phyloP scores from a whole-genome alignment of 2,797 vertebrate species.

The Typhlichthys subterraneus region DNA sequence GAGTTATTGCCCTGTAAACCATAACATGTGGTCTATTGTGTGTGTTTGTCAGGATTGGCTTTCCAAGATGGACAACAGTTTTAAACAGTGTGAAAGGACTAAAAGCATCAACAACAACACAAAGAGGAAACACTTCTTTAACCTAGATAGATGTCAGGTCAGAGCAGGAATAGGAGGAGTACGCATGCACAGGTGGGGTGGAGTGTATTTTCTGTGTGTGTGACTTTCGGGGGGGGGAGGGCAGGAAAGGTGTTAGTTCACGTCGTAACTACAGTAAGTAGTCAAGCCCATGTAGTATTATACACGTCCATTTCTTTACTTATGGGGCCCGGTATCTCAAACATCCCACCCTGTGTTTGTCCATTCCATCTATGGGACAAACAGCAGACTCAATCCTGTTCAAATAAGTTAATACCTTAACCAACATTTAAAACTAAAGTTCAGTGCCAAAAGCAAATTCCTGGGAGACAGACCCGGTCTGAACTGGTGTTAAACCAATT shows the following conservation, averaged over 20 bases:
- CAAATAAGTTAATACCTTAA: slow-evolving; percentile 74
- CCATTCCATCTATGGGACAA: slow-evolving; percentile 64
- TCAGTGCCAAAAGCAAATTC: slow-evolving; percentile 70
- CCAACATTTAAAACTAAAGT: slow-evolving; percentile 75
- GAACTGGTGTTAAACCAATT: slow-evolving; percentile 64
- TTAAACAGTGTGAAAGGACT: slow-evolving; percentile 19
- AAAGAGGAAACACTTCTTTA: neutral
- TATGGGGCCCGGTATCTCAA: slow-evolving; percentile 52
- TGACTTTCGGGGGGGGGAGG: slow-evolving; percentile 3
- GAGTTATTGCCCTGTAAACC: slow-evolving; percentile 23
- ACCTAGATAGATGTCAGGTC: neutral
- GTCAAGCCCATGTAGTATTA: slow-evolving; percentile 34
- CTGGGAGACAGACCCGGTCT: slow-evolving; percentile 44
- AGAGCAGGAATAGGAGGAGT: slow-evolving; percentile 11
- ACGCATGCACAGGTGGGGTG: slow-evolving; percentile 13
- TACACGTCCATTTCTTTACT: slow-evolving; percentile 49
- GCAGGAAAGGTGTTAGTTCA: slow-evolving; percentile 23
- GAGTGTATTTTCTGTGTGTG: slow-evolving; percentile 11
- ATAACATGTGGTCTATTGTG: neutral
- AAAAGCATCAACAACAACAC: neutral
- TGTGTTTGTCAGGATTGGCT: slow-evolving; percentile 24
- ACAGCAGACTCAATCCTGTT: slow-evolving; percentile 63
- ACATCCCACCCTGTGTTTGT: slow-evolving; percentile 65
- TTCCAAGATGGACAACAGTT: slow-evolving; percentile 12
- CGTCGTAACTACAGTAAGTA: slow-evolving; percentile 31